A percentile compares a stretch with the other conserved stretches of the same genome.
Conservation (phyloP, 1,140 invertebrate species). For the Acromyrmex heyeri region DNA sequence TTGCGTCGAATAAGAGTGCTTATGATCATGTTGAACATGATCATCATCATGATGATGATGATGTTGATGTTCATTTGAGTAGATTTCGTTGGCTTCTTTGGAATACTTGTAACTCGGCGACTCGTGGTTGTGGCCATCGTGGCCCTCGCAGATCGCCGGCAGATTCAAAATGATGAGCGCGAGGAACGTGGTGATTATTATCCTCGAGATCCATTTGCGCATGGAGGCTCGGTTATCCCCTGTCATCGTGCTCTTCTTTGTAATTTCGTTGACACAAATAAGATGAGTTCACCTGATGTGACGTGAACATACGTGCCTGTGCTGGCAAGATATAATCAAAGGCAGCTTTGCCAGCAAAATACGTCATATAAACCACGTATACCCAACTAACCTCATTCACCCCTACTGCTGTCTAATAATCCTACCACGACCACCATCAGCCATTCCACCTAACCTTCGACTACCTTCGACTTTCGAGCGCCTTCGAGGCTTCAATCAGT, state of each 20-base stretch:
- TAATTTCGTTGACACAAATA: neutral
- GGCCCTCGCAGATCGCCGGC: conserved; percentile 82
- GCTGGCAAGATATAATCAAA: neutral
- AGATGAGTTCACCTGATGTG: conserved; percentile 18
- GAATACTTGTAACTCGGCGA: conserved; percentile 92
- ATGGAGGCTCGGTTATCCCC: neutral
- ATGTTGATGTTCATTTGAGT: conserved; percentile 82
- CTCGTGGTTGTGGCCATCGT: conserved; percentile 83
- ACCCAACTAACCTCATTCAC: conserved; percentile 6
- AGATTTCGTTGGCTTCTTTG: conserved; percentile 89
- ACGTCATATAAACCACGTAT: conserved; percentile 15
- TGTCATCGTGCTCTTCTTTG: conserved; percentile 11
- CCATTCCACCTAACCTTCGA: too few species aligned
- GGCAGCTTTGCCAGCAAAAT: neutral
- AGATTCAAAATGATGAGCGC: conserved; percentile 84
- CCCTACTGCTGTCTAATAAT: too few species aligned
- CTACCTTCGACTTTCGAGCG: too few species aligned
- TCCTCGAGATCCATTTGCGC: conserved; percentile 63
- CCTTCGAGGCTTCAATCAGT: too few species aligned
- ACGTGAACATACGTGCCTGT: conserved; percentile 49
- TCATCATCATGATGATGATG: conserved; percentile 72
- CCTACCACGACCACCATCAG: too few species aligned
- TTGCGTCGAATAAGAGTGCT: conserved; percentile 7
- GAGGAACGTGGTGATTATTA: conserved; percentile 63
- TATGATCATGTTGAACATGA: conserved; percentile 66